phyloP scores from a whole-genome alignment of 2,797 vertebrate species.

The Cyclura pinguis region DNA sequence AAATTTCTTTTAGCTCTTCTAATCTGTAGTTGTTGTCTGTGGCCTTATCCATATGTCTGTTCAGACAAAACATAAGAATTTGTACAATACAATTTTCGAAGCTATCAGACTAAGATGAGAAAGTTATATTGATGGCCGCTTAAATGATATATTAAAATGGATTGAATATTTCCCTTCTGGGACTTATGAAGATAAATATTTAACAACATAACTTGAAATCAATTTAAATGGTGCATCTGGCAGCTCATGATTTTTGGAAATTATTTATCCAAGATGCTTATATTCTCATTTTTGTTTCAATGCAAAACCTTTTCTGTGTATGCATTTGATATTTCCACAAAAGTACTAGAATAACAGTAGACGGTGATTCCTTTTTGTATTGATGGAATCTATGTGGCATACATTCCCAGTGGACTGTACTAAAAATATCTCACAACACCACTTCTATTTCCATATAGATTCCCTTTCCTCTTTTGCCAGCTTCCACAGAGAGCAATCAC shows the following conservation, averaged over 20 bases:
- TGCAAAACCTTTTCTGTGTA: not conserved
- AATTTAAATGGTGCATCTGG: conserved; percentile 12
- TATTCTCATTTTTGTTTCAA: not conserved
- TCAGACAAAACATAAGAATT: not conserved
- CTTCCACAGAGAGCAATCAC: conserved; percentile 47
- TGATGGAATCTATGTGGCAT: not conserved
- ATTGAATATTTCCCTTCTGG: conserved; percentile 7
- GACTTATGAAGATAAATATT: conserved; percentile 18
- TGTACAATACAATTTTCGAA: not conserved
- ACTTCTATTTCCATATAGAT: conserved; percentile 22
- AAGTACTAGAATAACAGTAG: not conserved
- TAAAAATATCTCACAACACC: conserved; percentile 18
- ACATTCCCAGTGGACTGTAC: not conserved
- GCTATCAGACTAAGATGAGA: not conserved
- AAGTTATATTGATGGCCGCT: not conserved
- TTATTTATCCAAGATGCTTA: not conserved
- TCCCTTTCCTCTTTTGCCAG: conserved; percentile 25
- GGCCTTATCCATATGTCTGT: not conserved
- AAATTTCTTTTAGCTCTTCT: not conserved
- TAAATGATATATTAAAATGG: not conserved
- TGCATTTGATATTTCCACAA: not conserved
- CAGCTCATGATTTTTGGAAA: not conserved
- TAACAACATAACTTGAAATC: conserved; percentile 6
- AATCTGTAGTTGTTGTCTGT: not conserved
- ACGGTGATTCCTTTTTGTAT: not conserved